Evolutionary conservation across 2,888 invertebrate species (phyloP).

Genomic region (Nomada flava): DNA sequence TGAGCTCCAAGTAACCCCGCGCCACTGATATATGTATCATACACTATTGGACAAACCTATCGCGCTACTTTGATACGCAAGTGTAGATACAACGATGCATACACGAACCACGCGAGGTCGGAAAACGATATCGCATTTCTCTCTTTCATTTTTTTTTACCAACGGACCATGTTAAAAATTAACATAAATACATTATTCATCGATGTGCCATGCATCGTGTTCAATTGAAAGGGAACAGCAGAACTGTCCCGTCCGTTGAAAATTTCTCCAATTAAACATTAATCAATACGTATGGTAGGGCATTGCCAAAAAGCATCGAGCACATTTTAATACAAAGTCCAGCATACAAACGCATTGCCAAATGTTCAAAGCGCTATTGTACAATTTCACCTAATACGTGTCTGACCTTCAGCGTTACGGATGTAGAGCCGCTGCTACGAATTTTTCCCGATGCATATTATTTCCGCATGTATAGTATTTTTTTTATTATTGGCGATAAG

Average conservation of each 20-base stretch:
- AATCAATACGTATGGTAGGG: neutral
- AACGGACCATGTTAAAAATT: neutral
- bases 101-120: neutral
- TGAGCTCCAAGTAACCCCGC: constrained; percentile 21
- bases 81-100: constrained; percentile 1
- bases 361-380: neutral
- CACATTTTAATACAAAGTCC: neutral
- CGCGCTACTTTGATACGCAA: constrained; percentile 34
- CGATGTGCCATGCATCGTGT: neutral
- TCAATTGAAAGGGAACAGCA: neutral
- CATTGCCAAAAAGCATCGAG: neutral
- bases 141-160: neutral
- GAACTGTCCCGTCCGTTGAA: too few species aligned
- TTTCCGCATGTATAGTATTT: neutral
- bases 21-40: constrained; percentile 26
- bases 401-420: neutral
- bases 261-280: neutral
- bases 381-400: neutral
- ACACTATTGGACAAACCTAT: constrained; percentile 42
- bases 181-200: neutral
- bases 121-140: constrained; percentile 2
- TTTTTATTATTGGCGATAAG: neutral
- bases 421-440: neutral
- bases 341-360: neutral
- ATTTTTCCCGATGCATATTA: neutral